A percentile compares a stretch with the other conserved stretches of the same genome.
Conservation (phyloP, 2,888 invertebrate genomes). For the Cephus sareptanus region DNA sequence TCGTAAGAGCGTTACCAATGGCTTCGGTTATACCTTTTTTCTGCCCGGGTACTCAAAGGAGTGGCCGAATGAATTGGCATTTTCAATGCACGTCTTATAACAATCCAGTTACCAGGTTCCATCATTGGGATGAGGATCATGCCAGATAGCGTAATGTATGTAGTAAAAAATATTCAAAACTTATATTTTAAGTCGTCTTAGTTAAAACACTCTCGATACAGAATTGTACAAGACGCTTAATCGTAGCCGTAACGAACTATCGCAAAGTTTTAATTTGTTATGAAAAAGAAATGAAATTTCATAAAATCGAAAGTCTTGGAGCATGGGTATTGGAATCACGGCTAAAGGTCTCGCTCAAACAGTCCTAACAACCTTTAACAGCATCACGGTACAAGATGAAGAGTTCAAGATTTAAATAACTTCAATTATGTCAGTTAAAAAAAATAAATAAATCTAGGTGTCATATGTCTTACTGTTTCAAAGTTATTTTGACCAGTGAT, state of each 20-base stretch:
- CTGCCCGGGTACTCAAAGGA: background rate
- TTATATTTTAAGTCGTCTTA: constrained; percentile 62
- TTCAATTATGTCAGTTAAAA: background rate
- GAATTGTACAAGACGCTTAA: constrained; percentile 60
- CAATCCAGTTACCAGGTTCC: background rate
- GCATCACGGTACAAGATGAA: background rate
- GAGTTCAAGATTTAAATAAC: background rate
- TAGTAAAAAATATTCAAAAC: constrained; percentile 65
- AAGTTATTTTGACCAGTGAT: background rate
- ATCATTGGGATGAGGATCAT: background rate
- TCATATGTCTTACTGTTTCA: background rate
- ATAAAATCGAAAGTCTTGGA: constrained; percentile 35
- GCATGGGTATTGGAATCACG: background rate
- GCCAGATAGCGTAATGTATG: constrained; percentile 30
- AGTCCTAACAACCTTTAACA: background rate
- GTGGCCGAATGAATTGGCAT: background rate
- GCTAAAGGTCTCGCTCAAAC: background rate
- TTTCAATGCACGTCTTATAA: background rate
- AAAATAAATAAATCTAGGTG: background rate
- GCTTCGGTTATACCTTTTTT: background rate
- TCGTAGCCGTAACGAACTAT: constrained; percentile 51
- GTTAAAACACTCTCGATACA: constrained; percentile 56
- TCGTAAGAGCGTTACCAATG: background rate
- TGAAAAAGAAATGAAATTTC: constrained; percentile 33
- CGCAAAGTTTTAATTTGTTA: constrained; percentile 31